Conservation (phyloP, 64 coral and sea anemone species). For the Montipora sp. region DNA sequence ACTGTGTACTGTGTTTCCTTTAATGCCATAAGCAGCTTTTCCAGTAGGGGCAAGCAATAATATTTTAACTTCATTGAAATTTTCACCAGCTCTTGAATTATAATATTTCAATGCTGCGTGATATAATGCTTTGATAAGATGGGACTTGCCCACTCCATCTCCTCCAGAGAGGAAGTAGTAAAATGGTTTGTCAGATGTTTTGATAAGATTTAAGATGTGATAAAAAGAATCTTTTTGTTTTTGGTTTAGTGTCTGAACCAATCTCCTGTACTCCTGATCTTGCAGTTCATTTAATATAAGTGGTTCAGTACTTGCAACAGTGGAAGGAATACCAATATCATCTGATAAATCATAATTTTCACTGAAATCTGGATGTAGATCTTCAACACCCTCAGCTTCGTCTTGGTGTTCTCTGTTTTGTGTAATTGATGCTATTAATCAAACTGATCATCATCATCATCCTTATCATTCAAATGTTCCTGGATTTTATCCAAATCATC, state of each 20-base stretch:
- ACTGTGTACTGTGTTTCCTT: constrained; percentile 35
- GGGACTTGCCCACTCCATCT: constrained; percentile 34
- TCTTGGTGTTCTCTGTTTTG: no score
- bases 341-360: no score
- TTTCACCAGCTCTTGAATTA: constrained; percentile 41
- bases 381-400: no score
- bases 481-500: constrained; percentile 7
- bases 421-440: no score
- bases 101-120: constrained; percentile 53
- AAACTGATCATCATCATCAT: neutral
- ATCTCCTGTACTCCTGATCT: neutral
- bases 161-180: constrained; percentile 43
- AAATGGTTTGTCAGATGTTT: constrained; percentile 54
- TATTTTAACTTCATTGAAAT: constrained; percentile 44
- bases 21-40: constrained; percentile 29
- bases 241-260: constrained; percentile 51
- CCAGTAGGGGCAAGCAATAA: constrained; percentile 47
- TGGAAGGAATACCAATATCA: no score
- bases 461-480: constrained; percentile 1
- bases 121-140: constrained; percentile 38
- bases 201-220: no score
- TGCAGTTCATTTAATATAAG: no score
- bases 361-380: no score
- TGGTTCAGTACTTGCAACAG: no score
- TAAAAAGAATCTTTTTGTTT: constrained; percentile 35